A percentile compares a stretch with the other conserved stretches of the same genome.
phyloP scores from a whole-genome alignment of 2,113 vertebrate species.

The Perca flavescens region DNA sequence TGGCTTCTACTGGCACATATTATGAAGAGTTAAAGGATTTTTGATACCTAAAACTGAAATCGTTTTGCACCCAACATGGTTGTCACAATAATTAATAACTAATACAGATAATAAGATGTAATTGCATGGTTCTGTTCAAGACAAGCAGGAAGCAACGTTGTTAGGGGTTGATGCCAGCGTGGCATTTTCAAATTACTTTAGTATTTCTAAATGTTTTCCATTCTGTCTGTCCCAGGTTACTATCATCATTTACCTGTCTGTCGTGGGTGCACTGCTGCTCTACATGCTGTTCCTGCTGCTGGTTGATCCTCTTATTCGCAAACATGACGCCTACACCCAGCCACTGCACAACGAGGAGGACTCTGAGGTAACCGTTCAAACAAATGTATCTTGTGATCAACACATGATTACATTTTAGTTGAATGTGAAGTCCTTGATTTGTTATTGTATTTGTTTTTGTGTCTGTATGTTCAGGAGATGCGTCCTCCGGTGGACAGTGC shows the following conservation, averaged over 20 bases:
- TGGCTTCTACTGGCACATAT: background rate
- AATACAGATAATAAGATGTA: background rate
- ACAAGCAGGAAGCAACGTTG: background rate
- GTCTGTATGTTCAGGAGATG: conserved; percentile 84
- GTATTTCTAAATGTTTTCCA: background rate
- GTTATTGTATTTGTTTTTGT: background rate
- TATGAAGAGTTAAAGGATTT: background rate
- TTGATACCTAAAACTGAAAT: background rate
- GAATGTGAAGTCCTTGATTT: background rate
- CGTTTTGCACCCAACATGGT: too few species aligned
- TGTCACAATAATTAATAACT: background rate
- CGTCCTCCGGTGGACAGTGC: conserved; percentile 69
- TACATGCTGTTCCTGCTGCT: conserved; percentile 97
- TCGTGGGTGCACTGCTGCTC: conserved; percentile 92
- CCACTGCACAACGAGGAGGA: conserved; percentile 94
- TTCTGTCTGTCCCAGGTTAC: conserved; percentile 84
- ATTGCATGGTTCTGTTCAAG: background rate
- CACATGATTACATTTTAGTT: background rate
- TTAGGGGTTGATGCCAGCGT: background rate
- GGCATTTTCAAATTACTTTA: background rate
- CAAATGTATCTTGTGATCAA: background rate
- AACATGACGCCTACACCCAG: conserved; percentile 91
- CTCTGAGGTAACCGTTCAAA: conserved; percentile 84
- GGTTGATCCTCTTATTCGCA: conserved; percentile 95
- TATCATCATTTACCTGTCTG: conserved; percentile 94